Evolutionary conservation across 1,140 invertebrate genomes (phyloP).

Genomic region (Hycleus cichorii): DNA sequence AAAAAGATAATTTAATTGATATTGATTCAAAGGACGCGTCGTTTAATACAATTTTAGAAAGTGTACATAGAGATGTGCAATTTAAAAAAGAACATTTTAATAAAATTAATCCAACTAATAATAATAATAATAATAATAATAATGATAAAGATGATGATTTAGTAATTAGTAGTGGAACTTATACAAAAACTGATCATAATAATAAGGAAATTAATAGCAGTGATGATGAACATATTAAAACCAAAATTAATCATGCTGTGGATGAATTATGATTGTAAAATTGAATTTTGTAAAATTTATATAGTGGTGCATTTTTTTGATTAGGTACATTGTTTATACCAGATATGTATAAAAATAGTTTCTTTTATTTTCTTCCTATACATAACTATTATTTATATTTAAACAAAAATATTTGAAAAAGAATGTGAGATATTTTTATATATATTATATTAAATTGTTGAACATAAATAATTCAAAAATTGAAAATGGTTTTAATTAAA

Average conservation of each 20-base stretch:
- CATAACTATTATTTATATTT: slow-evolving; percentile 9
- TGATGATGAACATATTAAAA: slow-evolving; percentile 12
- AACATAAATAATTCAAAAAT: slow-evolving; percentile 1
- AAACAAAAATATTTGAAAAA: slow-evolving; percentile 4
- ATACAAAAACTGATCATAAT: background rate
- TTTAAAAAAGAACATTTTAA: slow-evolving; percentile 10
- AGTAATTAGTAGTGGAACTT: slow-evolving; percentile 1
- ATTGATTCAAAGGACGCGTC: slow-evolving; percentile 2
- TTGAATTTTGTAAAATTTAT: slow-evolving; percentile 1
- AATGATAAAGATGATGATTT: background rate
- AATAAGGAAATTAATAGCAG: slow-evolving; percentile 10
- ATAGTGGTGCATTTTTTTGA: background rate
- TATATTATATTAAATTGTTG: slow-evolving; percentile 11
- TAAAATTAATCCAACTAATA: background rate
- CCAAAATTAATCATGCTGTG: slow-evolving; percentile 9
- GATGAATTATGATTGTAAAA: slow-evolving; percentile 12
- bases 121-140: no score
- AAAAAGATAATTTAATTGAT: slow-evolving; percentile 3
- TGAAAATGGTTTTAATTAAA: no score
- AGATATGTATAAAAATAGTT: background rate
- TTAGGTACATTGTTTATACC: slow-evolving; percentile 6
- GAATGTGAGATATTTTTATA: slow-evolving; percentile 12
- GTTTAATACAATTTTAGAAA: slow-evolving; percentile 4
- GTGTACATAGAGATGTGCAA: slow-evolving; percentile 5
- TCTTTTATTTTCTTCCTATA: slow-evolving; percentile 8